Base-by-base conservation (phyloP, 2,113 vertebrate genomes). In the Hiodon tergisus region DNA sequence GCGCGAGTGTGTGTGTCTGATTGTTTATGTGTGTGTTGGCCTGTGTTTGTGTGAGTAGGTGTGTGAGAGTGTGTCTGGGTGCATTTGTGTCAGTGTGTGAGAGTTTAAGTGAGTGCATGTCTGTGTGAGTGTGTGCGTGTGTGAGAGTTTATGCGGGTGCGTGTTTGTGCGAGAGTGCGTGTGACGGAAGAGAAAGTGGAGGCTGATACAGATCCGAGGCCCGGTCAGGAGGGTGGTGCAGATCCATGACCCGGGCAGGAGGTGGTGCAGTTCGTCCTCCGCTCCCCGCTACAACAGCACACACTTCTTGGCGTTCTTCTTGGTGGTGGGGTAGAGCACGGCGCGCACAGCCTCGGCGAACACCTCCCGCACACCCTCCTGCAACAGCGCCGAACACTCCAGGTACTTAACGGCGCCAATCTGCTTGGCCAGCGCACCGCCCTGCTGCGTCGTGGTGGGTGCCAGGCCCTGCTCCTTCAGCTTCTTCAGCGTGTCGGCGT, bases 371-470 rank as follows among this genome's bases (percentile, higher is more conserved):
- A 98, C 93, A 0, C 94, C 93, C 78, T 96, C 94, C 84, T 97
- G 94, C 83, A 91, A 90, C 83, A 97, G 83, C 0, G 94, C 95
- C 0, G 94, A 98, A 85, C 95, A 97, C 85, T 98, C 94, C 89
- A 97, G 87, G 84, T 97, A 97, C 85, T 96, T 97, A 55, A 97
- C 94, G 0, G 95, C 94, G 61, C 94, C 93, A 0, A 97, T 95
- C 85, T 97, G 94, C 87, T 95, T 97, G 75, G 94, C 92, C 80
- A 97, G 83, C 0, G 90, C 88, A 61, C 91, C 93, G 66, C 94
- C 95, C 88, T 98, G 95, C 85, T 97, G 96, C 0, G 87, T 87
- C 10, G 93, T 97, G 14, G 92, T 96, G 9, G 95, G 94, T 46
- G 89, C 89, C 80, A 95, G 87, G 79, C 88, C 92, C 83, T 96